Evolutionary conservation across 2,797 vertebrate species (phyloP).

Genomic region (Phaenicophaeus curvirostris): DNA sequence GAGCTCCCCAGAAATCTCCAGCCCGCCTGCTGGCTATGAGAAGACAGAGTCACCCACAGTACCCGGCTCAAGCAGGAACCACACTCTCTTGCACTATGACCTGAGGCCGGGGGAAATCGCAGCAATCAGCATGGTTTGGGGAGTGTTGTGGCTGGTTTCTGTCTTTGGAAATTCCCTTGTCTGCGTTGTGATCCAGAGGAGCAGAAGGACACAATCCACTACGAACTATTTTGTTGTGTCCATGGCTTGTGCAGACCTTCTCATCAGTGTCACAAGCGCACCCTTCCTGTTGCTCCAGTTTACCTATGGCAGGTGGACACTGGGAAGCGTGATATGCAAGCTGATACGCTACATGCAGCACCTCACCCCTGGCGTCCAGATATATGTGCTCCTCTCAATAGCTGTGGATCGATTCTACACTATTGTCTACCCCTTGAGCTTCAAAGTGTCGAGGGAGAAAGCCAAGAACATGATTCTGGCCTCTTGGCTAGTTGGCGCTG

Average conservation of each 20-base stretch:
- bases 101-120: constrained; percentile 80
- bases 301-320: constrained; percentile 80
- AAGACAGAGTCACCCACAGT: background rate
- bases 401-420: constrained; percentile 92
- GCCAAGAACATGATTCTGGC: constrained; percentile 93
- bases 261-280: constrained; percentile 82
- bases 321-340: constrained; percentile 82
- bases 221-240: constrained; percentile 97
- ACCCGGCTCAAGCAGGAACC: constrained; percentile 67
- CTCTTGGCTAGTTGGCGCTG: constrained; percentile 85
- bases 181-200: constrained; percentile 92
- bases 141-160: constrained; percentile 86
- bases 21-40: constrained; percentile 30
- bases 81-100: constrained; percentile 55
- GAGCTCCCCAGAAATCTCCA: constrained; percentile 72
- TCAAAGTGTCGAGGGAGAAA: constrained; percentile 94
- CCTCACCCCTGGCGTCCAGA: constrained; percentile 89
- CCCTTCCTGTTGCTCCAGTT: constrained; percentile 91
- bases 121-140: constrained; percentile 81
- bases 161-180: constrained; percentile 90
- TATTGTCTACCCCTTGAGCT: constrained; percentile 91
- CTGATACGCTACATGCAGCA: constrained; percentile 87
- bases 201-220: constrained; percentile 93
- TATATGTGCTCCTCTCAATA: constrained; percentile 90
- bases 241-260: constrained; percentile 91